phyloP scores from a whole-genome alignment of 2,113 vertebrate genomes.

The Tychaedon coryphoeus region DNA sequence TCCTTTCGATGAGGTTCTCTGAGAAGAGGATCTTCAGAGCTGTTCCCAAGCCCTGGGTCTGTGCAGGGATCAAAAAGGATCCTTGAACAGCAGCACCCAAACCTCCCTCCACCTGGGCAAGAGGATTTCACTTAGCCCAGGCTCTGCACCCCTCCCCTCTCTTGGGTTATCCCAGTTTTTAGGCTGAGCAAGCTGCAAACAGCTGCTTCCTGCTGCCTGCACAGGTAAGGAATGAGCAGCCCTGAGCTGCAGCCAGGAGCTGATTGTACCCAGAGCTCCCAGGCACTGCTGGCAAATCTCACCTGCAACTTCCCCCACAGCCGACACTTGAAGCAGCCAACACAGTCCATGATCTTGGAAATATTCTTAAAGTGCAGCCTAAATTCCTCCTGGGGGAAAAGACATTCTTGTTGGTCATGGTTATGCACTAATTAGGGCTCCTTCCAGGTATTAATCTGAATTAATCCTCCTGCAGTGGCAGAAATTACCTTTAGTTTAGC shows the following conservation, averaged over 20 bases:
- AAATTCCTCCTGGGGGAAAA: slow-evolving; percentile 82
- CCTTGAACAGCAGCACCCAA: background rate
- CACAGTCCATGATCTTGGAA: slow-evolving; percentile 94
- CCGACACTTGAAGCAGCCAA: slow-evolving; percentile 92
- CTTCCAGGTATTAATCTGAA: background rate
- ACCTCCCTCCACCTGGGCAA: background rate
- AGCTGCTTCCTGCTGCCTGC: background rate
- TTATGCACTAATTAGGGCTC: background rate
- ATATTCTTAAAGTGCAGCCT: slow-evolving; percentile 90
- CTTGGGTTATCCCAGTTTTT: background rate
- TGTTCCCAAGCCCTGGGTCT: slow-evolving; percentile 94
- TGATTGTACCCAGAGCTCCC: fast-evolving
- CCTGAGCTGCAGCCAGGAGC: background rate
- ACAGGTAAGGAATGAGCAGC: background rate
- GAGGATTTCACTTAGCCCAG: background rate
- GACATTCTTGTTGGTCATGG: background rate
- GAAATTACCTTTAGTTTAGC: slow-evolving; percentile 86
- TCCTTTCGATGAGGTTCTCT: slow-evolving; percentile 83
- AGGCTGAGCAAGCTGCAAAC: background rate
- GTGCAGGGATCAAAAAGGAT: background rate
- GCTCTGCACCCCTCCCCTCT: background rate
- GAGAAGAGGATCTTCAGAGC: slow-evolving; percentile 93
- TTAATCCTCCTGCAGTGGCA: background rate
- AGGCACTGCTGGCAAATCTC: background rate
- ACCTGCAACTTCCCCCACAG: slow-evolving; percentile 96